phyloP scores from a whole-genome alignment of 2,113 vertebrate genomes.

The Pachypanchax playfairii region DNA sequence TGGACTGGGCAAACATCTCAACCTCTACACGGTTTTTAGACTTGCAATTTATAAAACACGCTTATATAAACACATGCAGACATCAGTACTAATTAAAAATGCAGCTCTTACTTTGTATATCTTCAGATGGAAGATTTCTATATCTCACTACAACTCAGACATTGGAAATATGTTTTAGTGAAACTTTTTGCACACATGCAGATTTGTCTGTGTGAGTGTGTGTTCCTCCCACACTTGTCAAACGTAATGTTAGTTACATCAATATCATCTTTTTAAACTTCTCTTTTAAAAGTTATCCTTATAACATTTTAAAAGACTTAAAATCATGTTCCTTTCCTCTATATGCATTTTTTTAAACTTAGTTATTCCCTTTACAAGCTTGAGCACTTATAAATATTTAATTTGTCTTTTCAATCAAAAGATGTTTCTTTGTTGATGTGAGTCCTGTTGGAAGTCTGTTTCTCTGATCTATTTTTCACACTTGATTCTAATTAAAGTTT shows the following conservation, averaged over 20 bases:
- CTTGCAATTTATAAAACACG: conserved; percentile 33
- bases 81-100: conserved; percentile 3
- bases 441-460: neutral
- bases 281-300: too few relatives aligned
- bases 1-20: conserved; percentile 52
- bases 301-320: neutral
- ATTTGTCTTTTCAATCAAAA: neutral
- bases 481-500: neutral
- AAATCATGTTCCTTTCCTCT: neutral
- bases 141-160: conserved; percentile 30
- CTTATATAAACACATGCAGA: neutral
- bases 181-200: conserved; percentile 11
- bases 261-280: too few relatives aligned
- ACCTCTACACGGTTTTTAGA: conserved; percentile 41
- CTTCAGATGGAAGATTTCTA: conserved; percentile 38
- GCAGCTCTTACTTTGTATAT: conserved; percentile 46
- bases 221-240: conserved; percentile 16
- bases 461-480: neutral
- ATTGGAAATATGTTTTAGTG: conserved; percentile 22
- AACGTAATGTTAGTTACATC: neutral
- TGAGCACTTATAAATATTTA: too few relatives aligned
- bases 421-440: neutral
- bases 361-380: neutral
- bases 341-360: neutral
- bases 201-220: neutral